Conservation (phyloP, 2,113 vertebrate genomes). For the Fukomys damarensis region DNA sequence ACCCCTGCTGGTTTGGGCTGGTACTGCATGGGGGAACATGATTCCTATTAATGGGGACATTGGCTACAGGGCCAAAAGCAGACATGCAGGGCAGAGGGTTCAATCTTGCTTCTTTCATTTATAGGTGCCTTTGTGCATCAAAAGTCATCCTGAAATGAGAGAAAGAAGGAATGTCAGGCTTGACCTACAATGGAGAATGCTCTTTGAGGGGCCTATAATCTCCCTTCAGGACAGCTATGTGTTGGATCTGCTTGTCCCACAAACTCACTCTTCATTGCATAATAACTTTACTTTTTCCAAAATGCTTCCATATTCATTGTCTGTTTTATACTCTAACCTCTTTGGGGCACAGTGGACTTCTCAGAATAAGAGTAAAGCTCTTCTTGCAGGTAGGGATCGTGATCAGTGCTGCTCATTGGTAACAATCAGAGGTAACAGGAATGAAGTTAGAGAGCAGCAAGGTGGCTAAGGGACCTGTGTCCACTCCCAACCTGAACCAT, state of each 20-base stretch:
- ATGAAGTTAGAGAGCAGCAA: background rate
- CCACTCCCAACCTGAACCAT: background rate
- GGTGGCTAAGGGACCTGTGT: background rate
- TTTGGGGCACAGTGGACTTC: background rate
- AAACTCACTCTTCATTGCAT: background rate
- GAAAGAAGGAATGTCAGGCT: background rate
- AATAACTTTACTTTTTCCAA: background rate
- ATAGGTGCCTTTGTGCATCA: background rate
- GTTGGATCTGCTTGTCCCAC: background rate
- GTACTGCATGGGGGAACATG: conserved; percentile 49
- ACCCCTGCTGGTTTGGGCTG: conserved; percentile 77
- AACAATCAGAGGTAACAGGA: background rate
- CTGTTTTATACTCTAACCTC: background rate
- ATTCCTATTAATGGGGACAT: background rate
- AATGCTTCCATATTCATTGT: background rate
- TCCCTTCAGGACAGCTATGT: background rate
- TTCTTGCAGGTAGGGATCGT: background rate
- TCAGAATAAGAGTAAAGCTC: background rate
- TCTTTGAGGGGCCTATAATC: background rate
- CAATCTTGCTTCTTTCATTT: background rate
- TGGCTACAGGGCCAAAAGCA: too few relatives aligned
- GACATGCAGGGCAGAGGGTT: background rate
- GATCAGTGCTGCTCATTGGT: background rate
- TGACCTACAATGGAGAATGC: background rate
- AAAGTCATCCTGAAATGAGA: background rate